phyloP scores from a whole-genome alignment of 2,797 vertebrate genomes.

The Oreortyx pictus region DNA sequence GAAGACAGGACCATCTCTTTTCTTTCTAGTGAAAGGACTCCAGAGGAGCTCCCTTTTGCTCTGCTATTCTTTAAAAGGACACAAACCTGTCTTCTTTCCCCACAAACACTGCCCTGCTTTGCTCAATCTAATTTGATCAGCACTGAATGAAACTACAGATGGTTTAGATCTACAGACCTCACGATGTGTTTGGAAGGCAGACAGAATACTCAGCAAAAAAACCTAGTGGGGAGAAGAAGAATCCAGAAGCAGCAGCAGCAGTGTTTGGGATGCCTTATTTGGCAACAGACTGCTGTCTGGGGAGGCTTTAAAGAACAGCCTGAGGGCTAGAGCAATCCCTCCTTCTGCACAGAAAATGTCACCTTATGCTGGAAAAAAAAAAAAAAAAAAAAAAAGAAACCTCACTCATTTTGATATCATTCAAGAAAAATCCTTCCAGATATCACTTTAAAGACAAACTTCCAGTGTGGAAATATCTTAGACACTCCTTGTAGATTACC shows the following conservation, averaged over 20 bases:
- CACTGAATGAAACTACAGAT: conserved; percentile 42
- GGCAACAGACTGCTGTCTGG: neutral
- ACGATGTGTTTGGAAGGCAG: conserved; percentile 48
- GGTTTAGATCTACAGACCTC: conserved; percentile 60
- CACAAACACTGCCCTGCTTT: neutral
- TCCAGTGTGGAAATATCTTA: neutral
- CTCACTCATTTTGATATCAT: neutral
- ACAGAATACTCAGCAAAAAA: conserved; percentile 38
- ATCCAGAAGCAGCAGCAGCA: conserved; percentile 28
- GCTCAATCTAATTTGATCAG: conserved; percentile 11
- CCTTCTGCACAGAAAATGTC: neutral
- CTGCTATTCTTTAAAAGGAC: neutral
- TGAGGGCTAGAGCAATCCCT: neutral
- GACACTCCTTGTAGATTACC: neutral
- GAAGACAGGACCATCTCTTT: rapidly evolving
- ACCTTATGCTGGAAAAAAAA: neutral
- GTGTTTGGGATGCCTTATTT: conserved; percentile 57
- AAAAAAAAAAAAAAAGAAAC: conserved; percentile 18
- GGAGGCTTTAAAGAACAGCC: conserved; percentile 13
- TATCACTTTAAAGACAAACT: neutral
- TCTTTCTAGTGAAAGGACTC: neutral
- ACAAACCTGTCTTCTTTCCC: neutral
- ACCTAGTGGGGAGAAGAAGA: neutral
- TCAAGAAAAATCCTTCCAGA: neutral
- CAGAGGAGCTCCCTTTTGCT: rapidly evolving